phyloP scores from a whole-genome alignment of 2,888 invertebrate genomes.

The Diabrotica balteata region DNA sequence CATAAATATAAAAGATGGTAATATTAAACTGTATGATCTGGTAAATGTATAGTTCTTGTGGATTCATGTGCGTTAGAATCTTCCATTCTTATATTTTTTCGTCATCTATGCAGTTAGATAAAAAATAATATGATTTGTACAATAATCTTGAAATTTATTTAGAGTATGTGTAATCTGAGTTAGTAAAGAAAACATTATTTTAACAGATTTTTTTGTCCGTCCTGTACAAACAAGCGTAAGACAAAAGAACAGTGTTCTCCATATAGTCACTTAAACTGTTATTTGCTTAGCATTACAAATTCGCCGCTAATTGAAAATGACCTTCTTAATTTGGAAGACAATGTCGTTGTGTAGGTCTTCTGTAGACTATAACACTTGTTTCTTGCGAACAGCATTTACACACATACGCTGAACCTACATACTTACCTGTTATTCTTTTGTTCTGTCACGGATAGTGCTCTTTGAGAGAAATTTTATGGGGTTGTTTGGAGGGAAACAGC shows the following conservation, averaged over 20 bases:
- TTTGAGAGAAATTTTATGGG: constrained; percentile 17
- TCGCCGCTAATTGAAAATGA: constrained; percentile 24
- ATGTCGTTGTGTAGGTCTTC: constrained; percentile 30
- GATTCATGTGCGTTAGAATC: too few species aligned
- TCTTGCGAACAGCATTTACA: neutral
- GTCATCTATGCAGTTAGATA: too few species aligned
- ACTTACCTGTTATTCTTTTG: constrained; percentile 24
- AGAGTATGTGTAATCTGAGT: too few species aligned
- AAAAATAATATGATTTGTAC: too few species aligned
- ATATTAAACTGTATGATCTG: too few species aligned
- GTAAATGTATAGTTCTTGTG: too few species aligned
- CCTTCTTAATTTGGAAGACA: constrained; percentile 31
- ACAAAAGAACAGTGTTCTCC: constrained; percentile 3
- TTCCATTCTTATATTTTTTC: too few species aligned
- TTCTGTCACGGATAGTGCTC: constrained; percentile 17
- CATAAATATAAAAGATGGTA: too few species aligned
- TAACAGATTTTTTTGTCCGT: neutral
- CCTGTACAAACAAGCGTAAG: neutral
- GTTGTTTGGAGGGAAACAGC: neutral
- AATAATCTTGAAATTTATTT: too few species aligned
- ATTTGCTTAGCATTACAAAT: constrained; percentile 23
- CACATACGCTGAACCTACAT: constrained; percentile 3
- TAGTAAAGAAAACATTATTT: too few species aligned
- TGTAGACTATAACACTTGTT: constrained; percentile 25
- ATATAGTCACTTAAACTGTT: constrained; percentile 15